Conservation (phyloP, 2,797 vertebrate species). For the Enteromius trimaculatus region DNA sequence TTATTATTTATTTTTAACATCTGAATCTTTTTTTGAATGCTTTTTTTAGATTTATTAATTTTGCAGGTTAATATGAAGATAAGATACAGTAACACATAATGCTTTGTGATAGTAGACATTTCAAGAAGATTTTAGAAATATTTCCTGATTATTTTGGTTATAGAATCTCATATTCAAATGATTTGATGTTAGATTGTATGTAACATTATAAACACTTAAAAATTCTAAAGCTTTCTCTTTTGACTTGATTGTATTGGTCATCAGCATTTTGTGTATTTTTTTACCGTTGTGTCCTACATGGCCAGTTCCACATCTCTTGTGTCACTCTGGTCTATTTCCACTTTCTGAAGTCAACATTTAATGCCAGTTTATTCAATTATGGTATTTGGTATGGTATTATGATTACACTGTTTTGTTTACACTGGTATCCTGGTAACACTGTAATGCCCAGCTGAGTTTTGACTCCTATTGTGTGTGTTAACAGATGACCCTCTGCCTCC, state of each 20-base stretch:
- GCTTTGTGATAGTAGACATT: neutral
- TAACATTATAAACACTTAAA: neutral
- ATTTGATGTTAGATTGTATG: neutral
- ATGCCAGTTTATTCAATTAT: neutral
- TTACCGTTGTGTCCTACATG: neutral
- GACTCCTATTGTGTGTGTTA: conserved; percentile 20
- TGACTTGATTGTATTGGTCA: neutral
- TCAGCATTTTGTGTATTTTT: neutral
- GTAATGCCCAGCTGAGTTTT: neutral
- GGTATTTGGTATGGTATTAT: neutral
- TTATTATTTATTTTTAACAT: neutral
- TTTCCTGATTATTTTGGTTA: neutral
- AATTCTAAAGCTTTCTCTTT: neutral
- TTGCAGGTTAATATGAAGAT: neutral
- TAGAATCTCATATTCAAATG: neutral
- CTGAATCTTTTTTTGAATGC: neutral
- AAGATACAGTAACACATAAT: neutral
- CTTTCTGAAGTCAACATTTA: neutral
- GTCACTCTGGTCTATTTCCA: neutral
- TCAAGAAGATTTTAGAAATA: neutral
- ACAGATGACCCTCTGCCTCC: conserved; percentile 93
- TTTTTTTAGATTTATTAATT: neutral
- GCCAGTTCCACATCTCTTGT: neutral
- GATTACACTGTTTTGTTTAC: neutral
- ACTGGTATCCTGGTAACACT: neutral